Evolutionary conservation across 1,140 invertebrate genomes (phyloP), one percentile per base, ranked within the genome.

Genomic region (Lysiphlebus fabarum): DNA sequence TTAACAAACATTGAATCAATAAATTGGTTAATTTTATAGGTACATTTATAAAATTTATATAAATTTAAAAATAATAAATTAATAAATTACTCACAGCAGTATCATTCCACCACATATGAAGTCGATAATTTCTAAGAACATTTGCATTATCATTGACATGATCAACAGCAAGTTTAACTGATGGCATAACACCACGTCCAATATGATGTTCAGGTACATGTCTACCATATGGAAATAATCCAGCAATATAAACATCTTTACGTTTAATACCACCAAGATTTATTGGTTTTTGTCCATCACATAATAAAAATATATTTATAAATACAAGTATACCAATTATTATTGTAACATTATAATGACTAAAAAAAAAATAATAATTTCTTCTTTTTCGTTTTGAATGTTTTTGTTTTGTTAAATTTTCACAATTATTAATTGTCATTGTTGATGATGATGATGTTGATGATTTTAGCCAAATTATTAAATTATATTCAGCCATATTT

Each of bases 91-190:
- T 82, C 74, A 96, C 94, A 90, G 93, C 87, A 4, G 93, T 96
- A 68, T 96, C 92, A 73, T 96, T 96, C 90, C 91, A 95, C 86
- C 90, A 91, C 85, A 96, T 93, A 71, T 93, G 91, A 47, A 96
- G 84, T 38, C 90, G 83, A 76, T 95, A 94, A 76, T 93, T 92
- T 53, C 87, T 82, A 9, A 96, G 81, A 45, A 96, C 86, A 34
- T 83, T 83, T 36, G 89, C 87, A 71, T 92, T 90, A 67, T 93
- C 89, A 78, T 96, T 96, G 72, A 96, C 93, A 80, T 96, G 92
- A 67, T 93, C 90, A 56, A 96, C 82, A 55, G 93, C 94, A 61
- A 96, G 79, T 75, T 93, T 91, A 14, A 95, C 92, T 62, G 93
- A 94, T 4, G 93, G 94, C 87, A 95, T 91, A 5, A 96, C 93